Percentiles rank a stretch among this genome's conserved stretches.
These are phyloP conservation scores for Platalea minor DNA, from an alignment of 2,797 vertebrate genomes.

Conservation along the genomic window DNA sequence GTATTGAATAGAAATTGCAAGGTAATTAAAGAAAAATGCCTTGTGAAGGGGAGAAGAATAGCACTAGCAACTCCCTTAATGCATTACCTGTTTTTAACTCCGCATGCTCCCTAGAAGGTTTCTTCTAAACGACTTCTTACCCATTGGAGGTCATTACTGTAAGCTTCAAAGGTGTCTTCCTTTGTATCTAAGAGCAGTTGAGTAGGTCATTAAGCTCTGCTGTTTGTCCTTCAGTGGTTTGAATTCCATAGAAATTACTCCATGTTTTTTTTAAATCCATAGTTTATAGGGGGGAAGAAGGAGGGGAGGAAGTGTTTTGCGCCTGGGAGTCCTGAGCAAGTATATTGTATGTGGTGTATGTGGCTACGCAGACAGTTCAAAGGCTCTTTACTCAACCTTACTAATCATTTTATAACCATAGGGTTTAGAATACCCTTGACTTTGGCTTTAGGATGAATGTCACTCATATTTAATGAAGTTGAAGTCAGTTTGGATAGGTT, in stretches of 20 bases:
- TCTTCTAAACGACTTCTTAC: neutral
- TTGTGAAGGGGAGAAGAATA: neutral
- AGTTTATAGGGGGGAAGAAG: neutral
- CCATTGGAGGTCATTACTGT: neutral
- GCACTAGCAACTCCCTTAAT: neutral
- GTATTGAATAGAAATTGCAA: neutral
- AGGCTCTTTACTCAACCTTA: neutral
- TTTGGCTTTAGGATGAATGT: neutral
- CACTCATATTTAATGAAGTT: fast-evolving
- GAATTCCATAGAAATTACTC: neutral
- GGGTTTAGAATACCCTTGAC: neutral
- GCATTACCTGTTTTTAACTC: neutral
- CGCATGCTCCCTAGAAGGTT: fast-evolving
- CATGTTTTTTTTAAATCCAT: neutral
- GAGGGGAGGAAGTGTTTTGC: neutral
- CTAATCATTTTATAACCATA: neutral
- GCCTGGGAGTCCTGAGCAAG: neutral
- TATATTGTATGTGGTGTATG: neutral
- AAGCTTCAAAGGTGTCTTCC: neutral
- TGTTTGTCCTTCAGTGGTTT: neutral
- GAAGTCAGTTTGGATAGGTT: neutral
- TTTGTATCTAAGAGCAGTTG: neutral
- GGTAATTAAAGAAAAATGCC: neutral
- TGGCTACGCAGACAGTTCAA: neutral
- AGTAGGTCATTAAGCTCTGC: neutral